Percentiles rank a stretch among this genome's conserved stretches.
Conservation (phyloP, 2,888 invertebrate genomes). For the Netelia inedita region DNA sequence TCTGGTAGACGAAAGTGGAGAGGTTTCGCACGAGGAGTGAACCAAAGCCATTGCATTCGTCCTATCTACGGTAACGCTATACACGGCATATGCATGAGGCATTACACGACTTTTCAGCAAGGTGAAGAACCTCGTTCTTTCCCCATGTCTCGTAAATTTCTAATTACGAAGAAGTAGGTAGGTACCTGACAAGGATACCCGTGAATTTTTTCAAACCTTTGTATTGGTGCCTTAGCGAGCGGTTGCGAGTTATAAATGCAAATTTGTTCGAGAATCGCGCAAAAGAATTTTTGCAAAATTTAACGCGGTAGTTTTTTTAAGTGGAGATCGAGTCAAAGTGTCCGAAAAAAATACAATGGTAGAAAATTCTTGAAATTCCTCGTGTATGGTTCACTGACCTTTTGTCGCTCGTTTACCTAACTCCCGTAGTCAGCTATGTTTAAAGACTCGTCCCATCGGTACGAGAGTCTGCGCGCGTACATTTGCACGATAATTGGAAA, state of each 20-base stretch:
- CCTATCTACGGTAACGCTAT: background rate
- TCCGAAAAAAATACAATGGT: too few relatives aligned
- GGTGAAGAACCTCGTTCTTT: too few relatives aligned
- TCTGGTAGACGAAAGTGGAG: slow-evolving; percentile 51
- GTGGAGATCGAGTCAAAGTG: too few relatives aligned
- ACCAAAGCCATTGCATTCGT: background rate
- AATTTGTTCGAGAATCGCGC: too few relatives aligned
- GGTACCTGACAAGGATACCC: too few relatives aligned
- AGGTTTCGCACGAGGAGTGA: slow-evolving; percentile 23
- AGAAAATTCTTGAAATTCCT: background rate
- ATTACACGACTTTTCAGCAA: background rate
- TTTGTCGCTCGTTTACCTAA: background rate
- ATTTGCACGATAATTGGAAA: slow-evolving; percentile 47
- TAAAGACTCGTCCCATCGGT: slow-evolving; percentile 1
- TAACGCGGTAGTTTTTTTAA: too few relatives aligned
- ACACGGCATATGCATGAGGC: background rate
- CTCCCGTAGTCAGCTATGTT: slow-evolving; percentile 17
- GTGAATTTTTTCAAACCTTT: too few relatives aligned
- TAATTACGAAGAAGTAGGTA: too few relatives aligned
- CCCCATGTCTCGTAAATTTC: too few relatives aligned
- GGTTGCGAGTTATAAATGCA: too few relatives aligned
- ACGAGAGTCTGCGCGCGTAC: background rate
- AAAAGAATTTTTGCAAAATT: too few relatives aligned
- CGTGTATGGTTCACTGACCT: background rate
- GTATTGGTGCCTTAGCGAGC: too few relatives aligned